Evolutionary conservation across 2,888 invertebrate species (phyloP).

Genomic region (Petrolisthes cinctipes): DNA sequence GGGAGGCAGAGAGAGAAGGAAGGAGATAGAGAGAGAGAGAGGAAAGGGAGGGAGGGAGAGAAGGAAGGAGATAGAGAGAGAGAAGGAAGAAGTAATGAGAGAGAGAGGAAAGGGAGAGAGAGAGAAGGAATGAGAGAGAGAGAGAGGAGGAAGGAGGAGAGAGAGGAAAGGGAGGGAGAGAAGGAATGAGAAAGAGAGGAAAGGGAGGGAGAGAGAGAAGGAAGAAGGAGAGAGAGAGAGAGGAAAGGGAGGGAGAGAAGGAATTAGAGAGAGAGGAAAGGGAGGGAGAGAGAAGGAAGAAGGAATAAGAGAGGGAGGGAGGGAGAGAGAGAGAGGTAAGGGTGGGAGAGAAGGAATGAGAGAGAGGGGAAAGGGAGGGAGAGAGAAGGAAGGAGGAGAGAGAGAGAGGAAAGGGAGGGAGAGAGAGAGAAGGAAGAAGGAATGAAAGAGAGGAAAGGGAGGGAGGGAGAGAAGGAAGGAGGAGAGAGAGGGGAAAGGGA

Average conservation of each 20-base stretch:
- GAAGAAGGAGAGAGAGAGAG: background rate
- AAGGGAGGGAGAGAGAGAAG: slow-evolving; percentile 20
- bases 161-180: no score
- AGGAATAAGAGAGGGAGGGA: background rate
- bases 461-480: background rate
- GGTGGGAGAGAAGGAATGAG: background rate
- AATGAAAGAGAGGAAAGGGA: background rate
- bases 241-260: background rate
- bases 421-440: background rate
- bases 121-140: background rate
- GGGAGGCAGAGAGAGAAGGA: background rate
- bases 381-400: background rate
- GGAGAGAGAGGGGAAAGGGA: background rate
- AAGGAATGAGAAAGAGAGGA: no score
- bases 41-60: background rate
- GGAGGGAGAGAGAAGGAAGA: background rate
- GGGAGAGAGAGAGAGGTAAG: background rate
- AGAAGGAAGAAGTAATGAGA: background rate
- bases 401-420: background rate
- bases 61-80: background rate
- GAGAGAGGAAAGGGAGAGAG: background rate
- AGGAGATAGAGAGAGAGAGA: background rate
- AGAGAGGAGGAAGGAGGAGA: no score
- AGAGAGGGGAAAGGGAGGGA: background rate
- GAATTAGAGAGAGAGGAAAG: background rate